Evolutionary conservation across 2,797 vertebrate species (phyloP), one percentile per base, ranked within the genome.

Genomic region (Rhynchonycteris naso): DNA sequence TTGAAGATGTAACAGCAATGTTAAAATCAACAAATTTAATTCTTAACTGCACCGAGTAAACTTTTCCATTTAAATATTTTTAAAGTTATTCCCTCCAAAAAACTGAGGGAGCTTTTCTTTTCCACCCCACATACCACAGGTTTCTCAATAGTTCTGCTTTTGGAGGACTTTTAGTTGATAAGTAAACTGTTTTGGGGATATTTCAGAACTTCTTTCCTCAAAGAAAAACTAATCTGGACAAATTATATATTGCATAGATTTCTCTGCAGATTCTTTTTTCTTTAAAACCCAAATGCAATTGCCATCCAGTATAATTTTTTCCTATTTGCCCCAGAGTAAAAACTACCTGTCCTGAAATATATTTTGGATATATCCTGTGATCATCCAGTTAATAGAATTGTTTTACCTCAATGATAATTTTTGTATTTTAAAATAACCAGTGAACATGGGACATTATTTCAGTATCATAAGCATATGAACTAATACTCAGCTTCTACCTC

Each of bases 1-100:
- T 98, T 98, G 98, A 95, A 97, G 24, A 97, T 95, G 33, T 98
- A 98, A 98, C 97, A 98, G 96, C 96, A 97, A 98, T 95, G 95
- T 98, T 97, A 97, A 97, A 98, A 96, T 98, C 96, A 98, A 98
- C 98, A 98, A 98, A 88, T 98, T 98, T 97, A 98, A 98, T 97
- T 97, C 96, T 97, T 97, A 98, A 98, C 98, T 97, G 97, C 97
- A 98, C 98, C 97, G 97, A 95, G 95, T 98, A 98, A 98, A 98
- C 97, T 97, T 97, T 97, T 93, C 97, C 97, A 97, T 95, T 98
- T 96, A 96, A 96, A 94, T 96, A 96, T 94, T 95, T 94, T 97
- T 93, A 95, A 97, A 96, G 93, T 97, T 98, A 97, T 97, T 97
- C 98, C 98, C 96, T 97, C 97, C 97, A 96, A 97, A 98, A 95